Evolutionary conservation across 2,797 vertebrate genomes (phyloP), one percentile per base, ranked within the genome.

Genomic region (Sylvia borin): DNA sequence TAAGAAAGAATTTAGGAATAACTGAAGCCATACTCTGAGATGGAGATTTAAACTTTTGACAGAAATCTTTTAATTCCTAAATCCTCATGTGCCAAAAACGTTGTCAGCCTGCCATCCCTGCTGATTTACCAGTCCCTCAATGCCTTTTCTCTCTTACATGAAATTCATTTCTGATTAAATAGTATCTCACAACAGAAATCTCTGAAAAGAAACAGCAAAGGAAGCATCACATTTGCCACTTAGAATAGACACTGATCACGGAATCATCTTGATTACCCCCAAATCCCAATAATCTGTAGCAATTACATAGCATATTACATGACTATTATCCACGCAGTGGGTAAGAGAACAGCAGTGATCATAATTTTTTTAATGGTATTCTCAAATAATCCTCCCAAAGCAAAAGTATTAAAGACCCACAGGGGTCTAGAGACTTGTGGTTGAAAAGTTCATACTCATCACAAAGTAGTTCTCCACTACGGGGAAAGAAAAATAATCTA

Each of bases 61-160:
- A 89, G 43, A 76, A 88, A 92, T 72, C 71, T 94, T 88, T 66
- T 75, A 75, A 95, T 79, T 89, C 71, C n/a, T 73, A 94, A 95
- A 81, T 62, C 62, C 74, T 60, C n/a, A 47, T 2, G 21, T 36
- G 40, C 31, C n/a, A 17, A 38, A 36, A 47, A 75, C 81, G 54
- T n/a, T 61, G 29, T 74, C 57, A 80, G 53, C n/a, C 70, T 88
- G 70, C 62, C 65, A 85, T 57, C 58, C 66, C 79, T 75, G 68
- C 73, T 86, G 79, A 85, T 72, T 78, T 81, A 61, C 25, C 32
- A 88, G 65, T 58, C 34, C 58, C 73, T 83, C 79, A 48, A 16
- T 15, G 14, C 27, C 78, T 90, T 57, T 71, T 61, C 62, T 75
- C 43, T 75, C 43, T 72, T 75, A 53, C 51, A 75, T 2, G 5